A percentile compares a stretch with the other conserved stretches of the same genome.
Evolutionary conservation across 2,797 vertebrate genomes (phyloP).

Genomic region (Hoplostethus atlanticus): DNA sequence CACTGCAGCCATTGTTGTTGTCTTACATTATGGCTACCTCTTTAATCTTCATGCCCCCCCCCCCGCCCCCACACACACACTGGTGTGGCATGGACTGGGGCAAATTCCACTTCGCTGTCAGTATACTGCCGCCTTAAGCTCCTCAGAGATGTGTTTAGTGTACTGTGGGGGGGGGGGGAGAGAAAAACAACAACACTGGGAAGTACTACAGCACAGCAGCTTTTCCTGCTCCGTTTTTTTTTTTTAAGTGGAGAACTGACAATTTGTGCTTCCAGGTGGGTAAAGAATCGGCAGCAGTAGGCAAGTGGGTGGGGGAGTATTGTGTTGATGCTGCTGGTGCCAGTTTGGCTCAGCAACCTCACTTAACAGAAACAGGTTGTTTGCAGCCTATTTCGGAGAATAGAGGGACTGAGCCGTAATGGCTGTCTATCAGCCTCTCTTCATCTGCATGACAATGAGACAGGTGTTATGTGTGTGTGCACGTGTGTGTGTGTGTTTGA

Average conservation of each 20-base stretch:
- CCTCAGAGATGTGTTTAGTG: too few relatives aligned
- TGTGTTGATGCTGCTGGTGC: not conserved
- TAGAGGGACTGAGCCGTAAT: constrained; percentile 22
- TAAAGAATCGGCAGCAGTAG: not conserved
- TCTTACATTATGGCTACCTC: too few relatives aligned
- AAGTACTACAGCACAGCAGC: not conserved
- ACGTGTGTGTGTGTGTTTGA: constrained; percentile 11
- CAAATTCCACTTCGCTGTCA: too few relatives aligned
- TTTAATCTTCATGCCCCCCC: too few relatives aligned
- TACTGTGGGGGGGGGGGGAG: too few relatives aligned
- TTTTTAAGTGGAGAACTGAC: not conserved
- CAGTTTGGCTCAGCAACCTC: constrained; percentile 21
- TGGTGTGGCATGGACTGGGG: too few relatives aligned
- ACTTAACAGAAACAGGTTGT: constrained; percentile 35
- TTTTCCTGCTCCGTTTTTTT: not conserved
- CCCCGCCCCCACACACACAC: too few relatives aligned
- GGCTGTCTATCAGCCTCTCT: constrained; percentile 44
- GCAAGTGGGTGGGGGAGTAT: constrained; percentile 2
- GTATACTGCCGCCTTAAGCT: too few relatives aligned
- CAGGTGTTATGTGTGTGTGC: constrained; percentile 12
- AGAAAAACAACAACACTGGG: too few relatives aligned
- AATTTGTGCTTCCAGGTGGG: constrained; percentile 16
- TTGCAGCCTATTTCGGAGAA: constrained; percentile 18
- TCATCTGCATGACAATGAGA: constrained; percentile 35
- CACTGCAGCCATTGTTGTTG: too few relatives aligned